Conservation (phyloP, 2,797 vertebrate species). For the Chrosomus eos region DNA sequence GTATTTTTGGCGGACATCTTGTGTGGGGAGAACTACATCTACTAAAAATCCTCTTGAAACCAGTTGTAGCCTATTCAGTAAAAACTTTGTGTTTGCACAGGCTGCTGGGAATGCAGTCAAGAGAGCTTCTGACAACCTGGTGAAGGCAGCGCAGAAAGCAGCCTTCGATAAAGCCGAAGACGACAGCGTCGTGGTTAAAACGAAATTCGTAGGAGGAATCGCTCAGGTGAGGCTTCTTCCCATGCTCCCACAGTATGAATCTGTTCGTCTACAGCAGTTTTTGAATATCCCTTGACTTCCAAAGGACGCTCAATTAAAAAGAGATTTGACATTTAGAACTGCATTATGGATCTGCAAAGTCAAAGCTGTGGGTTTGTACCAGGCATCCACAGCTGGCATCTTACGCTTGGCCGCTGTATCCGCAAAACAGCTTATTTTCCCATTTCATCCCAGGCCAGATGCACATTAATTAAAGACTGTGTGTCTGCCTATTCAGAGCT, state of each 20-base stretch:
- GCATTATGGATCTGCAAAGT: conserved; percentile 54
- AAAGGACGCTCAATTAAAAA: neutral
- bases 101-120: conserved; percentile 97
- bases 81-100: conserved; percentile 68
- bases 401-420: conserved; percentile 47
- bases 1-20: neutral
- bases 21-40: neutral
- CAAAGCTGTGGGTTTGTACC: conserved; percentile 60
- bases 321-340: conserved; percentile 31
- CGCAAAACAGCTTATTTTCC: conserved; percentile 40
- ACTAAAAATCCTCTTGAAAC: neutral
- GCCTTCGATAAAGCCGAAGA: conserved; percentile 95
- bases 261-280: neutral
- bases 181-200: conserved; percentile 94
- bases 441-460: conserved; percentile 58
- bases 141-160: conserved; percentile 95
- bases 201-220: conserved; percentile 97
- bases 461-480: conserved; percentile 59
- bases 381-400: conserved; percentile 60
- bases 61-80: neutral
- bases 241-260: neutral
- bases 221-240: conserved; percentile 86
- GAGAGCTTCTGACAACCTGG: conserved; percentile 96
- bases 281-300: neutral
- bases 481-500: conserved; percentile 43